Conservation (phyloP, 2,888 invertebrate genomes). For the Drosophila testacea region DNA sequence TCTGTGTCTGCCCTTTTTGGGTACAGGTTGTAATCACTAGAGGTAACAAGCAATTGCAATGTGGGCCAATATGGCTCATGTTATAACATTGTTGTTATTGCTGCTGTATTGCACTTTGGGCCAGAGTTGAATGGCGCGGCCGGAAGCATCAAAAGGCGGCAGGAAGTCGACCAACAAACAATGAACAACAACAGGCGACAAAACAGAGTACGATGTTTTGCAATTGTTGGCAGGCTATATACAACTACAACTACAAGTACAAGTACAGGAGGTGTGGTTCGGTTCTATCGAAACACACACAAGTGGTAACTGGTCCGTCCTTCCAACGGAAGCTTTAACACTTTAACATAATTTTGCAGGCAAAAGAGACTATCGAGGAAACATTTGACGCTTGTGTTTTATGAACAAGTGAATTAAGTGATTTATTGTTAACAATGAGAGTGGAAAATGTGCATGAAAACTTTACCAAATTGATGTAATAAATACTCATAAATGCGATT, state of each 20-base stretch:
- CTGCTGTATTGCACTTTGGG: slow-evolving; percentile 32
- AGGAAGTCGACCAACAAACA: slow-evolving; percentile 71
- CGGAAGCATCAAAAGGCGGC: slow-evolving; percentile 72
- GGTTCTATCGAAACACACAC: slow-evolving; percentile 28
- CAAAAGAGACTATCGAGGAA: slow-evolving; percentile 61
- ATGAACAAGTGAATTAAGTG: slow-evolving; percentile 28
- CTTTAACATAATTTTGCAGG: slow-evolving; percentile 67
- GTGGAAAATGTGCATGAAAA: background rate
- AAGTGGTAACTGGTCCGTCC: slow-evolving; percentile 41
- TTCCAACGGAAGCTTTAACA: slow-evolving; percentile 65
- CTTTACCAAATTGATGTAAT: slow-evolving; percentile 7
- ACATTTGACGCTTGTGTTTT: slow-evolving; percentile 49
- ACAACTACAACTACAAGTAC: background rate
- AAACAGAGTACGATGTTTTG: slow-evolving; percentile 29
- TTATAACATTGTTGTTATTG: slow-evolving; percentile 4
- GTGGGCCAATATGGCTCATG: slow-evolving; percentile 11
- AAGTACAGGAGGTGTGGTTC: background rate
- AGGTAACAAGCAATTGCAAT: slow-evolving; percentile 47
- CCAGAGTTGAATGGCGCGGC: slow-evolving; percentile 47
- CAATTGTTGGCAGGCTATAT: slow-evolving; percentile 46
- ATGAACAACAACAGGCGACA: slow-evolving; percentile 49
- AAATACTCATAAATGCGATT: slow-evolving; percentile 2
- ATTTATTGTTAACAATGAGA: slow-evolving; percentile 25
- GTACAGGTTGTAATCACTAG: slow-evolving; percentile 14
- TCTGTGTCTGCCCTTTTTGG: background rate